phyloP scores from a whole-genome alignment of 2,797 vertebrate species.

The Parambassis ranga region DNA sequence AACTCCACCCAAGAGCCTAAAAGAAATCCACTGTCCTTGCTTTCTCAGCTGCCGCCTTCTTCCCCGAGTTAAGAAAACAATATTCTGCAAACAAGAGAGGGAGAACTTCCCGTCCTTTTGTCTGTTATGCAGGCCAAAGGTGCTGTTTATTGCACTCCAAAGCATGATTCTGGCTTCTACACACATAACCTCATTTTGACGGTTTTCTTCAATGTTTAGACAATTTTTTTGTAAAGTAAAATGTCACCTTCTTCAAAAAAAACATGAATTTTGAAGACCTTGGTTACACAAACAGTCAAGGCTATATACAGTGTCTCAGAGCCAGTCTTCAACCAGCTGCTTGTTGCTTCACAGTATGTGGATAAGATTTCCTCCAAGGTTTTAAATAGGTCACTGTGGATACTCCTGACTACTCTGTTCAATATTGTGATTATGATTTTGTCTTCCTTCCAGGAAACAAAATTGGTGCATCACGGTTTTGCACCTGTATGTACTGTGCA shows the following conservation, averaged over 20 bases:
- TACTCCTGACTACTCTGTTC: conserved; percentile 23
- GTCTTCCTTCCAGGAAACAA: conserved; percentile 41
- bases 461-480: conserved; percentile 29
- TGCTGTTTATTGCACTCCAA: conserved; percentile 62
- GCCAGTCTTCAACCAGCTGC: conserved; percentile 55
- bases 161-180: conserved; percentile 33
- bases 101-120: conserved; percentile 69
- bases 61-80: conserved; percentile 61
- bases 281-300: conserved; percentile 38
- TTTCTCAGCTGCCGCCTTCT: conserved; percentile 74
- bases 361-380: conserved; percentile 53
- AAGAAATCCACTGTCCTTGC: conserved; percentile 70
- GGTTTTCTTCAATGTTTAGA: no score
- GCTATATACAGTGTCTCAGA: conserved; percentile 34
- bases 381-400: conserved; percentile 63
- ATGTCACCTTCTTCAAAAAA: no score
- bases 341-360: conserved; percentile 60
- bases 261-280: no score
- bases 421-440: conserved; percentile 12
- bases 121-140: conserved; percentile 51
- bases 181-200: conserved; percentile 36
- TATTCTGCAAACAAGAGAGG: conserved; percentile 59
- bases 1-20: conserved; percentile 55
- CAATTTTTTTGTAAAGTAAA: no score
- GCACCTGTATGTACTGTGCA: conserved; percentile 24